Evolutionary conservation across 2,113 vertebrate species (phyloP), one percentile per base, ranked within the genome.

Genomic region (Acrocephalus arundinaceus): DNA sequence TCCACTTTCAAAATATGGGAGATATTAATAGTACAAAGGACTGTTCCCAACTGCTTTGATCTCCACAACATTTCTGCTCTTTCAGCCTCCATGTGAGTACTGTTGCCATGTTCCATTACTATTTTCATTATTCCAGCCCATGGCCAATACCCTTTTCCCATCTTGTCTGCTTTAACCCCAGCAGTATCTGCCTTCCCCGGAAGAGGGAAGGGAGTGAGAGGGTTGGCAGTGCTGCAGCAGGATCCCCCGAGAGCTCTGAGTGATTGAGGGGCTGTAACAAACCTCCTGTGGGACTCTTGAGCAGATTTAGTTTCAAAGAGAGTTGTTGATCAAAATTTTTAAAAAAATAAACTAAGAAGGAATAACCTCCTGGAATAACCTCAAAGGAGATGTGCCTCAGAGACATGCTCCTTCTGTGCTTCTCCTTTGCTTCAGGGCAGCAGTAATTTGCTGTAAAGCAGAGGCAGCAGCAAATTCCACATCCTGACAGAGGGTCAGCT

Each of bases 11-110:
- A 97, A 97, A 95, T 97, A 92, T 74, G 84, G 70, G 82, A 96
- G 92, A 76, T 96, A 93, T 93, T 97, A 96, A 97, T 94, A 96
- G 93, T 88, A 89, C 90, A 76, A 95, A 84, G 89, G 89, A 77
- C 68, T 91, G 92, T 39, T 96, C 97, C 94, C 93, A 89, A 91
- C 87, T 95, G 95, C 93, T 97, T 97, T 97, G 97, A 97, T 96
- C 83, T 95, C 71, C 88, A 66, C 81, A 81, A 70, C 90, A 58
- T 31, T 31, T 62, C 97, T 97, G 80, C 85, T 96, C 93, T 89
- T 96, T 91, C 91, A 95, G 95, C 82, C 90, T 93, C 93, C 80
- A 12, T 67, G 91, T 94, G 73, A 18, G 83, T 65, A 9, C 58
- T 54, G 81, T 51, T 97, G 94, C 92, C 89, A 70, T 17, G 58